Conservation (phyloP, 2,797 vertebrate genomes). For the Neosalanx taihuensis region DNA sequence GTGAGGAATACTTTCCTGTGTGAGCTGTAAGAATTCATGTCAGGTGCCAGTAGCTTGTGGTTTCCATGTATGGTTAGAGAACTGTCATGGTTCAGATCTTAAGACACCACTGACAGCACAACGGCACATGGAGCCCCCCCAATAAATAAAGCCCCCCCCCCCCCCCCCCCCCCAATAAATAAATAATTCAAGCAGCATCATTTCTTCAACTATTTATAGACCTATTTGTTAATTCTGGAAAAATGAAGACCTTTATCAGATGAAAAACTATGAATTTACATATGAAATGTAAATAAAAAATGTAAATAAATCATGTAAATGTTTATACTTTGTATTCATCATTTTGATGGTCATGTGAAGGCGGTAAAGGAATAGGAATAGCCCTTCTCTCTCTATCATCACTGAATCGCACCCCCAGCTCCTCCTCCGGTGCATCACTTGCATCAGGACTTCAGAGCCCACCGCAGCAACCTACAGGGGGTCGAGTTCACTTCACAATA, state of each 20-base stretch:
- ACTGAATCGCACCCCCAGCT: slow-evolving; percentile 64
- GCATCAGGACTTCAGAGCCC: slow-evolving; percentile 68
- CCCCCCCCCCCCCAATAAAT: too few species aligned
- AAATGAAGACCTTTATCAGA: background rate
- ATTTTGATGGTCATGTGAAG: slow-evolving; percentile 43
- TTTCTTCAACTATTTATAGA: too few species aligned
- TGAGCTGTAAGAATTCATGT: too few species aligned
- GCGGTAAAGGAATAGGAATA: slow-evolving; percentile 38
- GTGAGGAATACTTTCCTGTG: too few species aligned
- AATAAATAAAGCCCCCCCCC: too few species aligned
- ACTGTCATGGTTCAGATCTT: too few species aligned
- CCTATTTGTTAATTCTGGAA: background rate
- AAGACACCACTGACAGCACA: too few species aligned
- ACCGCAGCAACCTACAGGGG: slow-evolving; percentile 56
- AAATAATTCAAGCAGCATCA: too few species aligned
- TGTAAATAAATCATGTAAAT: slow-evolving; percentile 35
- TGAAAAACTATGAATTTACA: background rate
- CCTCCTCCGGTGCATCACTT: slow-evolving; percentile 72
- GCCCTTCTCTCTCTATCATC: slow-evolving; percentile 51
- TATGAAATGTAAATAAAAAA: slow-evolving; percentile 29
- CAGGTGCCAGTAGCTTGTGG: too few species aligned
- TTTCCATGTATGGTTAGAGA: too few species aligned
- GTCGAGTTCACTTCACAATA: slow-evolving; percentile 50
- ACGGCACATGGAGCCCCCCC: too few species aligned
- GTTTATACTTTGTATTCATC: slow-evolving; percentile 14